Percentiles rank a stretch among this genome's conserved stretches.
phyloP scores from a whole-genome alignment of 2,113 vertebrate genomes.

The Oryzias celebensis region DNA sequence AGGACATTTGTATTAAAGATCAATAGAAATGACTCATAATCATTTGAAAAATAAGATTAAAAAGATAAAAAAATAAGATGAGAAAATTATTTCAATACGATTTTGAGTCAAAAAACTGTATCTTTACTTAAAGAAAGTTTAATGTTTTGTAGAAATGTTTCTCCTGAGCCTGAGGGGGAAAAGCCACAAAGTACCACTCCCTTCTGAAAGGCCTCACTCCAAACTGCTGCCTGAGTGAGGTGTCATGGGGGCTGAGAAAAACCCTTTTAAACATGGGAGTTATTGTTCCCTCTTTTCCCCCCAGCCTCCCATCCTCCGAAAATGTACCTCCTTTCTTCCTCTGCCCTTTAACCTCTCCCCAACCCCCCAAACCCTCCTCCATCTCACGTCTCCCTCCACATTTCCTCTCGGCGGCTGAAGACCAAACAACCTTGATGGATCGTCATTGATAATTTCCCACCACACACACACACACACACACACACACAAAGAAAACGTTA shows the following conservation, averaged over 20 bases:
- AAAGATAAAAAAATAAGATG: too few species aligned
- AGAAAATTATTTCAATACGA: neutral
- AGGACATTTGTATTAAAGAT: too few species aligned
- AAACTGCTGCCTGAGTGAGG: conserved; percentile 61
- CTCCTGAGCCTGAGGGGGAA: conserved; percentile 29
- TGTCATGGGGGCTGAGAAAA: conserved; percentile 63
- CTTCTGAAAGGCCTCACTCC: conserved; percentile 46
- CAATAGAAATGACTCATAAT: too few species aligned
- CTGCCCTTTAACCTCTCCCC: conserved; percentile 79
- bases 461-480: neutral
- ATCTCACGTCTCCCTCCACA: conserved; percentile 60
- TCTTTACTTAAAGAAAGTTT: neutral
- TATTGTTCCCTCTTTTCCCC: conserved; percentile 67
- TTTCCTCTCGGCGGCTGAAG: conserved; percentile 63
- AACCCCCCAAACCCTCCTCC: conserved; percentile 65
- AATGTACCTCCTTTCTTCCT: conserved; percentile 82
- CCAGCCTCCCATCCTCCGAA: conserved; percentile 77
- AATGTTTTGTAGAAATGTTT: conserved; percentile 42
- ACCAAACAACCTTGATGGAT: conserved; percentile 79
- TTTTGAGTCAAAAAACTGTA: neutral
- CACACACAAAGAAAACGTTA: conserved; percentile 64
- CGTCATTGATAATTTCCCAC: conserved; percentile 84
- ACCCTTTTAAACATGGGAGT: conserved; percentile 71
- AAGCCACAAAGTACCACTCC: conserved; percentile 28
- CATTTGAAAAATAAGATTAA: too few species aligned